Conservation (phyloP, 2,888 invertebrate genomes). For the Frankliniella intonsa region DNA sequence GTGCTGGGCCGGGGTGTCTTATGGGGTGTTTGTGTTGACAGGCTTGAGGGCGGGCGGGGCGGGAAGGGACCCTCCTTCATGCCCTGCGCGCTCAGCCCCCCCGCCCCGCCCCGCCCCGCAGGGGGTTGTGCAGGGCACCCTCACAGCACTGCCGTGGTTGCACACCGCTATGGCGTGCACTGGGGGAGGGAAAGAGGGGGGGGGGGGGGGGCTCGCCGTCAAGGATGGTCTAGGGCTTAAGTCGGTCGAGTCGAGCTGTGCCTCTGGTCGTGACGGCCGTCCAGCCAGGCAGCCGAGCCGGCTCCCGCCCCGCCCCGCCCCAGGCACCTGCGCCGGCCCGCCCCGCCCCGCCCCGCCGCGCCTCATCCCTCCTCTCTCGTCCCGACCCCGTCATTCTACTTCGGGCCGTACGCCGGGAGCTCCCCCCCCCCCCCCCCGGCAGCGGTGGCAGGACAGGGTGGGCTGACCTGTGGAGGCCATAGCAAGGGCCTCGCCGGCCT, state of each 20-base stretch:
- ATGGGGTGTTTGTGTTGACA: too few species aligned
- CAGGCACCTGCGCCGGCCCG: background rate
- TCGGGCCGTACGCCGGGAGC: background rate
- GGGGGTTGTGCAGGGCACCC: too few species aligned
- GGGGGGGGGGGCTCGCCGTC: background rate
- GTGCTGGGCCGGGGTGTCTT: too few species aligned
- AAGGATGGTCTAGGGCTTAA: background rate
- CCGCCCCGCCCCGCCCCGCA: too few species aligned
- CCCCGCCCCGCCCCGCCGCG: background rate
- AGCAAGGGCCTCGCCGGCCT: background rate
- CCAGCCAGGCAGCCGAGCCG: too few species aligned
- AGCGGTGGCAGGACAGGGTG: background rate
- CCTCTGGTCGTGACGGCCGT: too few species aligned
- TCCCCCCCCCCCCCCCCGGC: background rate
- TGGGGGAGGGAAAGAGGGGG: background rate
- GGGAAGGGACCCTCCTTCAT: too few species aligned
- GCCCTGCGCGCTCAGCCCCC: too few species aligned
- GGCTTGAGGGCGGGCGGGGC: too few species aligned
- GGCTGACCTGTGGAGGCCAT: constrained; percentile 5
- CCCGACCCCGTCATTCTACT: constrained; percentile 8
- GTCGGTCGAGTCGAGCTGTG: too few species aligned
- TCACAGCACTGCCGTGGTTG: too few species aligned
- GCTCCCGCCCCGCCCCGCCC: background rate
- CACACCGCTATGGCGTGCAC: too few species aligned
- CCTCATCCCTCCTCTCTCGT: background rate